These are phyloP conservation scores for Tipula helvola DNA, from an alignment of 2,888 invertebrate genomes.

Conservation along the genomic window DNA sequence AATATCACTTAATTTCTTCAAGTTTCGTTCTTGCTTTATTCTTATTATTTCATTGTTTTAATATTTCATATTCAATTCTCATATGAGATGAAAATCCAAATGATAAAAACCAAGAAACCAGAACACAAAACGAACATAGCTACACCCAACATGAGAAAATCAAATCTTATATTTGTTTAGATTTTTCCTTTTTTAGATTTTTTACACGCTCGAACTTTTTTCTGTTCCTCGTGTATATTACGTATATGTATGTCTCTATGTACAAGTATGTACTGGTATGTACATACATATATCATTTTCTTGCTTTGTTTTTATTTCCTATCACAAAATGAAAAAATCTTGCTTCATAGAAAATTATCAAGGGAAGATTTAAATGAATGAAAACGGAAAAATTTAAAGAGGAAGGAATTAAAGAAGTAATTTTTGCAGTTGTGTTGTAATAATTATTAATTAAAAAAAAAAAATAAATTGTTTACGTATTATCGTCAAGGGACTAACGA, in stretches of 20 bases:
- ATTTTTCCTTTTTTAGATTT: not conserved
- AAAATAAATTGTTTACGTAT: not conserved
- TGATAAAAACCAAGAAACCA: not conserved
- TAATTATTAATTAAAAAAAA: not conserved
- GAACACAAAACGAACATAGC: no score
- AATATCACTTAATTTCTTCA: not conserved
- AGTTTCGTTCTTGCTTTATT: not conserved
- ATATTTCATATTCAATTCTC: conserved; percentile 4
- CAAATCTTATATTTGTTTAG: not conserved
- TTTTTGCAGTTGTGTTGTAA: not conserved
- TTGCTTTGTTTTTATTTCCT: not conserved
- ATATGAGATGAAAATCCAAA: not conserved
- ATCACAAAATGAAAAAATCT: not conserved
- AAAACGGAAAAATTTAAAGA: not conserved
- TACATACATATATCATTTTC: not conserved
- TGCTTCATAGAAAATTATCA: not conserved
- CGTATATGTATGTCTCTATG: not conserved
- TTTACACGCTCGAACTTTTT: not conserved
- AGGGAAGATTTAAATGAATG: not conserved
- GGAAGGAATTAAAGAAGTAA: not conserved
- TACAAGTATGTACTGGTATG: not conserved
- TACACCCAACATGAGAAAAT: not conserved
- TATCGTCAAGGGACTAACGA: not conserved
- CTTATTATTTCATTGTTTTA: not conserved
- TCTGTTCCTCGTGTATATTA: not conserved